Evolutionary conservation across 2,113 vertebrate species (phyloP).

Genomic region (Microcebus murinus): DNA sequence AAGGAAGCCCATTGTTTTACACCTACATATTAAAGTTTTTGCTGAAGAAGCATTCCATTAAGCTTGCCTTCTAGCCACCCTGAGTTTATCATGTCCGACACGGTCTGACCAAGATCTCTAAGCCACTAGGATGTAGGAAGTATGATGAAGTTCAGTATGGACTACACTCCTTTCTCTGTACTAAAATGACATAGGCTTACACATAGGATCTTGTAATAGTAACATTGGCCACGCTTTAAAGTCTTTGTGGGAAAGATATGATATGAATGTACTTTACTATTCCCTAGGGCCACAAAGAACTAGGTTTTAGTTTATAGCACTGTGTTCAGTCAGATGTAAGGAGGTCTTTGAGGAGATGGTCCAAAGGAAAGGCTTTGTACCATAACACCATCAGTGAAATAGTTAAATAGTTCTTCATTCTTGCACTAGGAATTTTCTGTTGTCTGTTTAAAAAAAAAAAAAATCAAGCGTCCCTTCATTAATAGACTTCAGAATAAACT

Average conservation of each 20-base stretch:
- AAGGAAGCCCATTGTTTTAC: not conserved
- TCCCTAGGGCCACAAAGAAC: not conserved
- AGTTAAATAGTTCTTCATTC: not conserved
- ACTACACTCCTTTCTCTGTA: not conserved
- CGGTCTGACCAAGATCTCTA: not conserved
- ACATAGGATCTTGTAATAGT: not conserved
- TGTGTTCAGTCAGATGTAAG: not conserved
- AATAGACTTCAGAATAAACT: not conserved
- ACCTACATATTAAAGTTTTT: not conserved
- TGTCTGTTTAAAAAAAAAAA: not conserved
- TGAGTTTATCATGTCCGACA: not conserved
- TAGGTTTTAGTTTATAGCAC: not conserved
- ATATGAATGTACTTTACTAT: accelerated
- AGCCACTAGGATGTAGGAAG: not conserved
- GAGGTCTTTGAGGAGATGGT: not conserved
- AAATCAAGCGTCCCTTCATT: not conserved
- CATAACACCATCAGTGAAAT: not conserved
- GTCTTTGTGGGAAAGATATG: not conserved
- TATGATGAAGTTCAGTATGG: not conserved
- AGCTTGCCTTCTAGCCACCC: not conserved
- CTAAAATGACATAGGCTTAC: not conserved
- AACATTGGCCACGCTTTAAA: not conserved
- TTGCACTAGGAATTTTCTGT: not conserved
- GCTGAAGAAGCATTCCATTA: not conserved
- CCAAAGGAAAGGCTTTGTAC: not conserved